Conservation (phyloP, 1,140 invertebrate species). For the Holotrichia oblita region DNA sequence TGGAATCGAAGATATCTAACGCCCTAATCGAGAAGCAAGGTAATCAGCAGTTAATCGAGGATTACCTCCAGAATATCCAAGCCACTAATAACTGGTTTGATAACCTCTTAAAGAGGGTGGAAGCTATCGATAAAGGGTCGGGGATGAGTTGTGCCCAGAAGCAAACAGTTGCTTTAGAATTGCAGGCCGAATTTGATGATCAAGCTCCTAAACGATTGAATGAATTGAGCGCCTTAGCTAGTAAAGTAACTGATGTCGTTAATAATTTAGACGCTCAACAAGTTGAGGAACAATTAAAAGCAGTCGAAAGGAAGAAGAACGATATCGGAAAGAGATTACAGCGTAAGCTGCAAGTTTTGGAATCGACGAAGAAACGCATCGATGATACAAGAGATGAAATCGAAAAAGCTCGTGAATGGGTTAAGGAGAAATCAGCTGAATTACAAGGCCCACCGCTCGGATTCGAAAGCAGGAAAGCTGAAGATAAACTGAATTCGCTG, state of each 20-base stretch:
- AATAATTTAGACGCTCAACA: slow-evolving; percentile 90
- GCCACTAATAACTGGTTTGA: slow-evolving; percentile 85
- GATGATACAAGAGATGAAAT: slow-evolving; percentile 80
- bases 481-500: slow-evolving; percentile 75
- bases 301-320: slow-evolving; percentile 72
- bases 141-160: slow-evolving; percentile 86
- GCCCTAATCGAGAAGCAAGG: slow-evolving; percentile 79
- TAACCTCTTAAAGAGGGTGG: slow-evolving; percentile 78
- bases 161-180: slow-evolving; percentile 73
- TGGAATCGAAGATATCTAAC: slow-evolving; percentile 74
- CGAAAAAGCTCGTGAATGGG: slow-evolving; percentile 80
- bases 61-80: slow-evolving; percentile 78
- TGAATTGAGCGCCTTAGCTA: slow-evolving; percentile 73
- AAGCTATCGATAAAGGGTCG: slow-evolving; percentile 82
- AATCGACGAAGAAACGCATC: slow-evolving; percentile 82
- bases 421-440: slow-evolving; percentile 76
- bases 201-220: slow-evolving; percentile 73
- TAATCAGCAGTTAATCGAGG: slow-evolving; percentile 80
- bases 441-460: slow-evolving; percentile 75
- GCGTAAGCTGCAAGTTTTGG: slow-evolving; percentile 81
- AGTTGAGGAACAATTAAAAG: slow-evolving; percentile 88
- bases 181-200: slow-evolving; percentile 74
- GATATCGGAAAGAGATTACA: slow-evolving; percentile 86
- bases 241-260: slow-evolving; percentile 79
- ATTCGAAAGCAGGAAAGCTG: slow-evolving; percentile 77